Evolutionary conservation across 2,888 invertebrate genomes (phyloP).

Genomic region (Trichacis sp.): DNA sequence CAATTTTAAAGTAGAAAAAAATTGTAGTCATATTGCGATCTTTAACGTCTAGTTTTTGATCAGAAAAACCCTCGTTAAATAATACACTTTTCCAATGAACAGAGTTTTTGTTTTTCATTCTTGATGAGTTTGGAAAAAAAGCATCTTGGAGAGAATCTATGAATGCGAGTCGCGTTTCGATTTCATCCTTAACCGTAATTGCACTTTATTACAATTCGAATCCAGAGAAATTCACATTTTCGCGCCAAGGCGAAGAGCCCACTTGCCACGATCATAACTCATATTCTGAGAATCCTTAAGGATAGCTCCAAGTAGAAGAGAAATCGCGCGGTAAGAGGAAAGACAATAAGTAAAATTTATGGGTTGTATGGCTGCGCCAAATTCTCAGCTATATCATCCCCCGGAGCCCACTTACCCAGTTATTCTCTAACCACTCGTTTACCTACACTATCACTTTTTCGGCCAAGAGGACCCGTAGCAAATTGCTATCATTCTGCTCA

Average conservation of each 20-base stretch:
- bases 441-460: constrained; percentile 48
- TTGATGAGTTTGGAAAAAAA: too few relatives aligned
- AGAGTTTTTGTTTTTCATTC: too few relatives aligned
- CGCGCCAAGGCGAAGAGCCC: constrained; percentile 33
- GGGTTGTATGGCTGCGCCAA: constrained; percentile 61
- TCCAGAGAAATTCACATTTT: constrained; percentile 40
- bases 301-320: constrained; percentile 44
- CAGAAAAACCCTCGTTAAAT: too few relatives aligned
- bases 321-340: constrained; percentile 43
- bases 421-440: constrained; percentile 51
- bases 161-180: constrained; percentile 42
- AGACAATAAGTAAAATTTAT: constrained; percentile 65
- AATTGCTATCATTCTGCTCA: constrained; percentile 50
- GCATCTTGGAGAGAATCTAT: too few relatives aligned
- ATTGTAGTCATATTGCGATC: too few relatives aligned
- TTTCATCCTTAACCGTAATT: constrained; percentile 42
- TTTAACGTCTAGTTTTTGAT: too few relatives aligned
- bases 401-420: constrained; percentile 63
- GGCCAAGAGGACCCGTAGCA: constrained; percentile 39
- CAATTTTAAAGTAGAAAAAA: too few relatives aligned
- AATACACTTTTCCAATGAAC: too few relatives aligned
- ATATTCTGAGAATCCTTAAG: constrained; percentile 42
- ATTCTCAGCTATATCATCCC: constrained; percentile 61
- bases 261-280: constrained; percentile 41
- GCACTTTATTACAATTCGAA: constrained; percentile 46